Base-by-base conservation (phyloP, 2,113 vertebrate genomes). In the Solea senegalensis region DNA sequence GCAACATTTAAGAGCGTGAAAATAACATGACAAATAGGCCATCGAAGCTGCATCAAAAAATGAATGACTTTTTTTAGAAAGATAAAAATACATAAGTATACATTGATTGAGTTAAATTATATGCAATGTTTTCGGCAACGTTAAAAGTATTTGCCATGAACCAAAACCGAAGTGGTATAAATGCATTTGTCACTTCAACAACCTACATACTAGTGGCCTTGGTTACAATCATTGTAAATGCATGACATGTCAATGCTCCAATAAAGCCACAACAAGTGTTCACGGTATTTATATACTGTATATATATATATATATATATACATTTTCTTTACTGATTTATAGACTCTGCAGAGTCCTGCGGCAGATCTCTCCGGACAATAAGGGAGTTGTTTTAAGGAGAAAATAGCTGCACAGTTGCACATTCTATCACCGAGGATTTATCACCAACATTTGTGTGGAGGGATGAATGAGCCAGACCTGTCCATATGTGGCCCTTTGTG, bases 371-470 rank as follows among this genome's bases (percentile, higher is more conserved):
- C 62, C 57, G 52, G 61, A 90, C 86, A 90, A 86, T 78, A 55
- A 55, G 13, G 58, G 49, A 74, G 75, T 79, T 89, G 86, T 89
- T 74, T 82, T 67, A 66, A 49, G 48, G 62, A 83, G 72, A 89
- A 88, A 91, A 89, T 88, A 88, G 76, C 85, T 40, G 55, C 72
- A 88, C 90, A 89, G 75, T 86, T 87, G 86, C 70, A 82, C 88
- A 92, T 79, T 88, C 85, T 88, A 85, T 85, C 81, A 86, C 67
- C 44, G 74, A 86, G 74, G 89, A 92, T 91, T 92, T 91, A 91
- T 90, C 78, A 87, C 84, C 84, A 87, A 90, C 90, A 92, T 91
- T 90, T 92, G 86, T 84, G 88, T 81, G 57, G 77, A 75, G 73
- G 86, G 74, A 85, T 85, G 74, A 88, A 88, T 78, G 81, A 88